Base-by-base conservation (phyloP, 2,113 vertebrate species). In the Smithornis capensis region DNA sequence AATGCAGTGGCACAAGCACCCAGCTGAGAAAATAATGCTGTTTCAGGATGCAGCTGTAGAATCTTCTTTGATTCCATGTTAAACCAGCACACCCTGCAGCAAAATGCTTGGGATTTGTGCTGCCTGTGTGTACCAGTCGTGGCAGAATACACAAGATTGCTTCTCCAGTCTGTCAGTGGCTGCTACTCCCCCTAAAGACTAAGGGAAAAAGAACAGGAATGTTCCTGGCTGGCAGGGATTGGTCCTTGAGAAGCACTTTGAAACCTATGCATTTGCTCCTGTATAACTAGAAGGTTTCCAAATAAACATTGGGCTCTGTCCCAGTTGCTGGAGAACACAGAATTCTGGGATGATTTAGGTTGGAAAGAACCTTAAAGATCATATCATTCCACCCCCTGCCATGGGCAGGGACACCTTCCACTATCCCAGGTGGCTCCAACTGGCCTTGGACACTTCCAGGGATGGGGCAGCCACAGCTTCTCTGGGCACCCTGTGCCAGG, bases 401-500 rank as follows among this genome's bases (percentile, higher is more conserved):
- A 22, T 9, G 35, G n/a, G 14, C 35, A 76, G 25, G 29, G 25
- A 55, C 49, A 56, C 35, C 49, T 69, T 19, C 40, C 56, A 76
- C 27, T 42, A 5, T 15, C 35, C 31, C 56, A 77, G 12, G 18
- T 3, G 47, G 25, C 55, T 69, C 25, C 31, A 63, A 1, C 71
- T 49, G 49, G 35, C 49, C 49, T 37, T 35, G 35, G 22, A 33
- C 49, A 49, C 5, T 76, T 3, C 9, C 62, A 89, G 55, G 25
- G 40, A 27, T 35, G 25, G 11, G 31, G 18, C 63, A 83, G 35
- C 29, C 55, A 42, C 25, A 83, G 49, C 55, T 76, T 2, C 63
- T 69, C 55, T 69, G 40, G 0, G 0, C 21, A 69, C 0, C 31
- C 0, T 69, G 14, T 56, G 71, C 31, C 47, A 90, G 55, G 29